Base-by-base conservation (phyloP, 1,140 invertebrate genomes). In the Adelges cooleyi region DNA sequence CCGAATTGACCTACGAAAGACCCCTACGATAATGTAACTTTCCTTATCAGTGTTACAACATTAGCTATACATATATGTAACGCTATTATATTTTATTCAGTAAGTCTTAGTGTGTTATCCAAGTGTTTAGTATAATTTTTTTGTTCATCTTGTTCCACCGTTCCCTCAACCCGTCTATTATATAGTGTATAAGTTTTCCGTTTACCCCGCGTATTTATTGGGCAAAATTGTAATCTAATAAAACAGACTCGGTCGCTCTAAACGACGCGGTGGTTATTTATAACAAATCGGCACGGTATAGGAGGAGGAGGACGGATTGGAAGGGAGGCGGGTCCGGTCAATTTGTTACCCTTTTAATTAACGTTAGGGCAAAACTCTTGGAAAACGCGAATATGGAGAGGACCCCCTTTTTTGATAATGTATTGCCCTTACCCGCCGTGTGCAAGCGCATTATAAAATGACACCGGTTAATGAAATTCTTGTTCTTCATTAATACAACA, bases 381-480 rank as follows among this genome's bases (percentile, higher is more conserved):
- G 23, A 62, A 62, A 48, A 62, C 42, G 56, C 5, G 56, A 62
- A 46, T 62, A 62, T 62, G 40, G 56, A 46, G 25, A 46, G 42
- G 56, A 62, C 56, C 56, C 40, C 56, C 56, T 62, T 29, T n/a
- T 62, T 62, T 62, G 56, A 62, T 62, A 62, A 62, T 62, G 25
- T 62, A 62, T 62, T 62, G 42, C 56, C 17, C 25, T 46, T 25
- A 29, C 18, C n/a, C 40, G n/a, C 15, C 15, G 11, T 17, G 5
- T 17, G 3, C 40, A 17, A 10, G 33, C 56, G 42, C 40, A 48
- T 62, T 62, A 62, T 62, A 62, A 62, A 62, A 62, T 62, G 56
- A 62, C 56, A 62, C 56, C 46, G 56, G 56, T 62, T 62, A 62
- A 62, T 62, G 56, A 62, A 62, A 62, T 62, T 62, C 56, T 62